Base-by-base conservation (phyloP, 2,888 invertebrate genomes). In the Ceraclea dissimilis region DNA sequence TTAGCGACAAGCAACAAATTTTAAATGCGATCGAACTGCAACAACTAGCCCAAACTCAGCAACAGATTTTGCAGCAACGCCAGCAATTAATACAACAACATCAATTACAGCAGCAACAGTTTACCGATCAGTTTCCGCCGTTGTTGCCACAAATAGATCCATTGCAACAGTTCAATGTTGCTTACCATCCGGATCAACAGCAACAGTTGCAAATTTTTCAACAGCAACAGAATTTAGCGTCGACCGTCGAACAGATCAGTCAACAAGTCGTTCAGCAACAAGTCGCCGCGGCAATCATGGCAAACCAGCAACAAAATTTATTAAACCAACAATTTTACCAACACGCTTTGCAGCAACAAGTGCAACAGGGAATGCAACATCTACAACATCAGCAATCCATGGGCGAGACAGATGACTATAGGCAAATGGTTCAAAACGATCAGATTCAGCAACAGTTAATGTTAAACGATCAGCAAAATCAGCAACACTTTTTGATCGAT, bases 211-310 rank as follows among this genome's bases (percentile, higher is more conserved):
- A 51, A 34, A 50, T 58, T 17, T 56, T 59, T 18, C 71, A 67
- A 54, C 63, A 69, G 2, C 70, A 74, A 59, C 78, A 79, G 1
- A 76, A 75, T 63, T 73, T 73, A 18, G 66, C 76, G 4, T 75
- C 75, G 1, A 76, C 73, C 60, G 74, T 71, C 56, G 70, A 75
- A 13, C 62, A 62, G 66, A 68, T 74, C 16, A 55, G 53, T 20
- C 58, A 58, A 33, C 58, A 58, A 20, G 58, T 54, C 46, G 64
- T 64, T 67, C 68, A 69, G 26, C 63, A 64, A 54, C 63, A 64
- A 52, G 64, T 62, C 51, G 64, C 60, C 31, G 54, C 57, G 13
- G 56, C 61, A 63, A 48, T 55, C 58, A 59, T 63, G 60, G 63
- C 46, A 26, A 62, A 60, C 10, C 62, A 61, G 51, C 56, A 57